Evolutionary conservation across 2,797 vertebrate genomes (phyloP).

Genomic region (Orientallactaga sibirica): DNA sequence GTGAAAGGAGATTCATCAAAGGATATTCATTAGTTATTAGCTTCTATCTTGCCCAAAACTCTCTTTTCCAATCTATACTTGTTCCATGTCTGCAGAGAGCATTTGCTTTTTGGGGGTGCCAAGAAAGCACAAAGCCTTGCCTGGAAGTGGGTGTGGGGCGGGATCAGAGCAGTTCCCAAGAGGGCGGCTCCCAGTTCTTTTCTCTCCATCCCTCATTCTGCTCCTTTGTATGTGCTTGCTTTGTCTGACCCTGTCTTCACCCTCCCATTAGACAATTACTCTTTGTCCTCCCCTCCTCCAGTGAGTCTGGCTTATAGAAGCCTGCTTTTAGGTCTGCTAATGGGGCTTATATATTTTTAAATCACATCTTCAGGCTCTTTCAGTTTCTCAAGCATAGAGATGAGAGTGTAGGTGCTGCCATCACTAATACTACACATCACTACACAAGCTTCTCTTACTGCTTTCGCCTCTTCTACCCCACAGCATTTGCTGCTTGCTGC

Average conservation of each 20-base stretch:
- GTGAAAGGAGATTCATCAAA: not conserved
- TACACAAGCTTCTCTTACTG: not conserved
- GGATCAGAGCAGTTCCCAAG: not conserved
- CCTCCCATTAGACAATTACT: not conserved
- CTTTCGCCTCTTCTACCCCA: not conserved
- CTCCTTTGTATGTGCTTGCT: not conserved
- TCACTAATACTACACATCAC: too few species aligned
- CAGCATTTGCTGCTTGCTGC: not conserved
- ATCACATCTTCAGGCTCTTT: not conserved
- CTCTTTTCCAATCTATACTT: not conserved
- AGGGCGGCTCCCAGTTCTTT: too few species aligned
- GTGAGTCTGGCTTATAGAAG: not conserved
- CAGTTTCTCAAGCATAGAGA: not conserved
- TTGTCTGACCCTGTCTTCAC: not conserved
- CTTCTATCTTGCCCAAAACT: not conserved
- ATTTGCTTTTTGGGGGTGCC: not conserved
- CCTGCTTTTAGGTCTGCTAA: not conserved
- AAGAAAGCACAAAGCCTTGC: not conserved
- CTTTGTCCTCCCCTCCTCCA: not conserved
- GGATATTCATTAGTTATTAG: not conserved
- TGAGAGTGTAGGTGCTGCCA: not conserved
- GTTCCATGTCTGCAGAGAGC: not conserved
- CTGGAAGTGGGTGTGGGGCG: not conserved
- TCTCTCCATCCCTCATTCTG: not conserved
- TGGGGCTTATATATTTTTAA: conserved; percentile 20